Evolutionary conservation across 2,113 vertebrate species (phyloP).

Genomic region (Triplophysa tibetana): DNA sequence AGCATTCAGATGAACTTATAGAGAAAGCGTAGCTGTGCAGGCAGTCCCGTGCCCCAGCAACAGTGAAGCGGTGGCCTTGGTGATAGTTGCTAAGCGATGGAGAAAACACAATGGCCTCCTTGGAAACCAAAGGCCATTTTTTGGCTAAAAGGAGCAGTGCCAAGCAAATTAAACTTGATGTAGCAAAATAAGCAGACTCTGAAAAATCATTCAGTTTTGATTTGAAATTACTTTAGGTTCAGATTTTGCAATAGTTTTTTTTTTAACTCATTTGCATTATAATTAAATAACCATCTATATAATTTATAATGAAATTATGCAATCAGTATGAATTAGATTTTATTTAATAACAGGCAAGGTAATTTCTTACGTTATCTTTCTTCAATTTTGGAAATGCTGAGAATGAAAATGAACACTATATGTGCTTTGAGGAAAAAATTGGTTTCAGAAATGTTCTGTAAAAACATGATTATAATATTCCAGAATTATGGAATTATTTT

Average conservation of each 20-base stretch:
- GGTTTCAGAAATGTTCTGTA: too few relatives aligned
- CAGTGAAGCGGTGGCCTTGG: constrained; percentile 79
- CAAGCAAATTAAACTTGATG: constrained; percentile 46
- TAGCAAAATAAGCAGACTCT: not conserved
- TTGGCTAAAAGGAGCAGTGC: constrained; percentile 70
- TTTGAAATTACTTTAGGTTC: not conserved
- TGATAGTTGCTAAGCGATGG: constrained; percentile 79
- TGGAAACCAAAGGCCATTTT: constrained; percentile 78
- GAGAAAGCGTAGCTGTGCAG: constrained; percentile 72
- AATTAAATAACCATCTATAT: too few relatives aligned
- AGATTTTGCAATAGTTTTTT: not conserved
- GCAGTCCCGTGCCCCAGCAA: constrained; percentile 71
- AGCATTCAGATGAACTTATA: constrained; percentile 65
- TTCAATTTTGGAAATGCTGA: too few relatives aligned
- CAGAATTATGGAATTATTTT: too few relatives aligned
- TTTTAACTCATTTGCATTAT: not conserved
- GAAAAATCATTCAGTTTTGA: not conserved
- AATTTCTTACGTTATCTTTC: too few relatives aligned
- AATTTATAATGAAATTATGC: not conserved
- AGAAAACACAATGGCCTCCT: constrained; percentile 80
- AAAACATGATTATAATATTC: too few relatives aligned
- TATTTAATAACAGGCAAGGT: not conserved
- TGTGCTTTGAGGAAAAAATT: too few relatives aligned
- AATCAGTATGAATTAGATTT: not conserved
- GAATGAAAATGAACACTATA: too few relatives aligned